These are phyloP conservation scores for Drosophila kambysellisi DNA, from an alignment of 2,888 invertebrate genomes.

Conservation along the genomic window DNA sequence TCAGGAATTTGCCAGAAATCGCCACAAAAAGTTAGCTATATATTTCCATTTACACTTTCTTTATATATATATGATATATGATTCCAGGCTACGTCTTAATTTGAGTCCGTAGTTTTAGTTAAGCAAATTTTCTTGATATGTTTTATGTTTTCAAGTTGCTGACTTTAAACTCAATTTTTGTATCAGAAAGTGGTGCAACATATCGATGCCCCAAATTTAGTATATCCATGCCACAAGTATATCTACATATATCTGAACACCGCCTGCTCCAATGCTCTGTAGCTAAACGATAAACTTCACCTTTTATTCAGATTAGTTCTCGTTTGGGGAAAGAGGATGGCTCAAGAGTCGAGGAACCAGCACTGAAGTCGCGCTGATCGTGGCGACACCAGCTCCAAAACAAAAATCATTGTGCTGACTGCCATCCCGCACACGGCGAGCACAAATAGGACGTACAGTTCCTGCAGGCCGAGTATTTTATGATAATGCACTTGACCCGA, in stretches of 20 bases:
- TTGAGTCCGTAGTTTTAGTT: not conserved
- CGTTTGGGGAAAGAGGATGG: not conserved
- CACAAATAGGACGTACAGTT: not conserved
- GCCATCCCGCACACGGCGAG: not conserved
- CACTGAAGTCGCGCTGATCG: conserved; percentile 1
- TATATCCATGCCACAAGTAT: too few relatives aligned
- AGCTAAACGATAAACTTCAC: not conserved
- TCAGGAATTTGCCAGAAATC: too few relatives aligned
- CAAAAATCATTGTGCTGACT: not conserved
- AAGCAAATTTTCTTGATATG: too few relatives aligned
- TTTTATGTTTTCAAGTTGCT: too few relatives aligned
- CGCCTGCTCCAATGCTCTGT: not conserved
- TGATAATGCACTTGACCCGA: not conserved
- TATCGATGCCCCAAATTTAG: not conserved
- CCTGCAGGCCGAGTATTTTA: not conserved
- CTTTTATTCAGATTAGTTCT: not conserved
- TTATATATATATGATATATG: not conserved
- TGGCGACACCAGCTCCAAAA: not conserved
- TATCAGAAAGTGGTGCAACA: not conserved
- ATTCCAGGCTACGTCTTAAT: not conserved
- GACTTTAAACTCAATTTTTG: not conserved
- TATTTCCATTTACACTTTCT: not conserved
- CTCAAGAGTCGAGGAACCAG: not conserved
- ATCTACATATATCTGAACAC: not conserved
- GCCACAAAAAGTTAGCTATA: not conserved